phyloP scores from a whole-genome alignment of 2,797 vertebrate species.

The Xenopus petersii region DNA sequence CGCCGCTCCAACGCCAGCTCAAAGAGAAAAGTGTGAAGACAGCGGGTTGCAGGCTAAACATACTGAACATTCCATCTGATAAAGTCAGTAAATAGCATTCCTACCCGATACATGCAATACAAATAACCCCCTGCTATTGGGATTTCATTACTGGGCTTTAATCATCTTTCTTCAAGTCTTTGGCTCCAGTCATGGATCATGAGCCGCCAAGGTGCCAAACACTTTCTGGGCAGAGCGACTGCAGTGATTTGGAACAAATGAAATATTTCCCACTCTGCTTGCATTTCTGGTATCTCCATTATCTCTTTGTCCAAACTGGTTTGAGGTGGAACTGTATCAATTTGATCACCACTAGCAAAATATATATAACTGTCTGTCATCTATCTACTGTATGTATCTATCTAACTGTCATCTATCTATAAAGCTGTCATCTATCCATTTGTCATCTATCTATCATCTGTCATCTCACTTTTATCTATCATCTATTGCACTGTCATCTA shows the following conservation, averaged over 20 bases:
- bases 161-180: background rate
- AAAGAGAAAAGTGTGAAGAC: slow-evolving; percentile 22
- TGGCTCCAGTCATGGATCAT: background rate
- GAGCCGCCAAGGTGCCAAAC: background rate
- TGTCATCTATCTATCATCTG: no score
- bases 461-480: no score
- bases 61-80: slow-evolving; percentile 40
- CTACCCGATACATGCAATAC: background rate
- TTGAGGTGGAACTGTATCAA: no score
- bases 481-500: no score
- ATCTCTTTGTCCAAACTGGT: no score
- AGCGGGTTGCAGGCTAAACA: slow-evolving; percentile 35
- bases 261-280: no score
- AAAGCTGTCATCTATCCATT: no score
- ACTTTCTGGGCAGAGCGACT: background rate
- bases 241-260: background rate
- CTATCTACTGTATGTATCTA: no score
- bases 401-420: no score
- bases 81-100: slow-evolving; percentile 26
- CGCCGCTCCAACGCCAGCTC: slow-evolving; percentile 7
- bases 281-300: no score
- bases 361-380: no score
- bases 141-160: background rate
- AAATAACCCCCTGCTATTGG: background rate
- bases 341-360: no score